Conservation (phyloP, 92 coral and sea anemone species). For the Chrysogorgia sp. region DNA sequence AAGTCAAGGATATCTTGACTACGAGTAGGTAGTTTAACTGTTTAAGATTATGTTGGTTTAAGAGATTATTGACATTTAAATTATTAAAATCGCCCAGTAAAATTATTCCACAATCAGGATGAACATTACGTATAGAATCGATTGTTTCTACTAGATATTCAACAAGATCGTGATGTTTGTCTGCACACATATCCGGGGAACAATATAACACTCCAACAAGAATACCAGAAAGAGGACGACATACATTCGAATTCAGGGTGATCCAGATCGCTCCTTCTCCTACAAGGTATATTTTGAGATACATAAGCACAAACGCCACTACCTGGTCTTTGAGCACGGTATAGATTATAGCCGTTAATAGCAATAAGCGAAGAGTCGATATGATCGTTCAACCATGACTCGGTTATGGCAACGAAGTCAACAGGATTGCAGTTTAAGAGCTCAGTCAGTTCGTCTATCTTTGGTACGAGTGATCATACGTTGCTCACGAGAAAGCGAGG, state of each 20-base stretch:
- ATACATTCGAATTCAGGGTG: conserved; percentile 15
- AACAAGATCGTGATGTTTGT: conserved; percentile 26
- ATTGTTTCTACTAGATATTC: conserved; percentile 23
- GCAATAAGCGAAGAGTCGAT: conserved; percentile 39
- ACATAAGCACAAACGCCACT: conserved; percentile 51
- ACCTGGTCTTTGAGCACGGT: conserved; percentile 49
- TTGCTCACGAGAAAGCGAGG: too few species aligned
- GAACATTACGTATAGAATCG: conserved; percentile 14
- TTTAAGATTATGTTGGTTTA: neutral
- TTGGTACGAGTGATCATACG: conserved; percentile 50
- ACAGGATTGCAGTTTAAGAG: conserved; percentile 12
- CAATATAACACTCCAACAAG: conserved; percentile 25
- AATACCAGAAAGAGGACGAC: conserved; percentile 41
- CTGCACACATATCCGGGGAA: conserved; percentile 21
- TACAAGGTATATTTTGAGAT: conserved; percentile 16
- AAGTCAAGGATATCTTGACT: neutral
- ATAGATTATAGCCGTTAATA: conserved; percentile 34
- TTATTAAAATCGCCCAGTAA: conserved; percentile 35
- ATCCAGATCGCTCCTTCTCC: conserved; percentile 33
- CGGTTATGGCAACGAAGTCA: conserved; percentile 53
- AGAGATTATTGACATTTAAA: neutral
- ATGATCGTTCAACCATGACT: conserved; percentile 54
- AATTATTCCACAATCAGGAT: conserved; percentile 39
- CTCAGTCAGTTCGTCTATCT: conserved; percentile 44
- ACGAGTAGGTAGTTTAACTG: neutral